Evolutionary conservation across 2,797 vertebrate species (phyloP).

Genomic region (Saguinus oedipus): DNA sequence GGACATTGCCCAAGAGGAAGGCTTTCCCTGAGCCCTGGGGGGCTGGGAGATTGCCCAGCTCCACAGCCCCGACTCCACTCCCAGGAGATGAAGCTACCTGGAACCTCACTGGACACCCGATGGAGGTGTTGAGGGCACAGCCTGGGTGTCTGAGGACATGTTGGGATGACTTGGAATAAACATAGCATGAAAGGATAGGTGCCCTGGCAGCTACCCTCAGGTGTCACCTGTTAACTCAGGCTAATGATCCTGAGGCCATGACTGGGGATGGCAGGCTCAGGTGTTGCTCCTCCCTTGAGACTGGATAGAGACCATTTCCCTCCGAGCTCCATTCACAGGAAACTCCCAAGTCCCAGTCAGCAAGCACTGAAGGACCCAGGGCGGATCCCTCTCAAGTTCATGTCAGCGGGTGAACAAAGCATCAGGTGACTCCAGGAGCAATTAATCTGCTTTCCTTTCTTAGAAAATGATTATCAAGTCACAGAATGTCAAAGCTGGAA

Average conservation of each 20-base stretch:
- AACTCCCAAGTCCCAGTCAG: background rate
- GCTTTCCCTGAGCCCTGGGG: background rate
- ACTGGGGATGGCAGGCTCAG: background rate
- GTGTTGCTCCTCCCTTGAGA: background rate
- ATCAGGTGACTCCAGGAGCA: background rate
- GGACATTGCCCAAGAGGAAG: background rate
- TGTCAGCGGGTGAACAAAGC: background rate
- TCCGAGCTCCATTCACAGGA: background rate
- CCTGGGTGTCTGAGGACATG: background rate
- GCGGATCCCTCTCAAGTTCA: background rate
- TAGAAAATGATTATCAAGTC: background rate
- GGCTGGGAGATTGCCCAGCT: background rate
- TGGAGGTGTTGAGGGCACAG: background rate
- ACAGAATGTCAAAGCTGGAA: background rate
- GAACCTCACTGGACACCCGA: background rate
- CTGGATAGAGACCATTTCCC: background rate
- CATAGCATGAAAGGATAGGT: background rate
- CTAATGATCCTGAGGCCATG: background rate
- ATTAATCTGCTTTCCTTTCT: background rate
- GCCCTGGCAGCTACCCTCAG: background rate
- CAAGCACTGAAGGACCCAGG: background rate
- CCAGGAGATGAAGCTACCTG: background rate
- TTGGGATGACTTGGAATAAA: background rate
- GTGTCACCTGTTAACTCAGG: background rate
- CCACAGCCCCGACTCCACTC: no score